Evolutionary conservation across 2,113 vertebrate species (phyloP).

Genomic region (Buteo buteo): DNA sequence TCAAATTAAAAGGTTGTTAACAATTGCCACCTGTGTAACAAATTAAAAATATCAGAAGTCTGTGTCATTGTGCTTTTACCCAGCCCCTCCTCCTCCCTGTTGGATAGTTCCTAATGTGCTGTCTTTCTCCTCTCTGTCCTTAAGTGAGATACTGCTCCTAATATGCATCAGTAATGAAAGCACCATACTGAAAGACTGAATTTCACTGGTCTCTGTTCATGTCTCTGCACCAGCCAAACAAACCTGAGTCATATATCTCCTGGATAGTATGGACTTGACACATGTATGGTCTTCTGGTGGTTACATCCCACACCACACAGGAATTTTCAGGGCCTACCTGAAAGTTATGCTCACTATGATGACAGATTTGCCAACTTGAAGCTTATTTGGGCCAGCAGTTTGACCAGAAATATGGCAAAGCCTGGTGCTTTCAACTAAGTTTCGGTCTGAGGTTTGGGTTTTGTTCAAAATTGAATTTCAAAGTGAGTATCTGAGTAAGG

Average conservation of each 20-base stretch:
- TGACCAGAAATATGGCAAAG: background rate
- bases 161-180: background rate
- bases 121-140: background rate
- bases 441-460: background rate
- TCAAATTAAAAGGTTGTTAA: background rate
- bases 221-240: background rate
- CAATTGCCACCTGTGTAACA: background rate
- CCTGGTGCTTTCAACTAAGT: background rate
- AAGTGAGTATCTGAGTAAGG: background rate
- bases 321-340: background rate
- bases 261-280: background rate
- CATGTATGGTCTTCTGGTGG: background rate
- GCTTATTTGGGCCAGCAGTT: background rate
- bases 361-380: background rate
- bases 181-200: background rate
- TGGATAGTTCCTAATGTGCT: background rate
- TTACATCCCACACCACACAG: background rate
- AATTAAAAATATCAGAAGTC: background rate
- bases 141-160: background rate
- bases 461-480: slow-evolving; percentile 13
- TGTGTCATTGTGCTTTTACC: background rate
- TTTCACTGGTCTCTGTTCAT: background rate
- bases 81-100: background rate
- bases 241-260: background rate
- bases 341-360: background rate